These are phyloP conservation scores for Cryptoblepharus egeriae DNA, from an alignment of 2,797 vertebrate genomes.

Conservation along the genomic window DNA sequence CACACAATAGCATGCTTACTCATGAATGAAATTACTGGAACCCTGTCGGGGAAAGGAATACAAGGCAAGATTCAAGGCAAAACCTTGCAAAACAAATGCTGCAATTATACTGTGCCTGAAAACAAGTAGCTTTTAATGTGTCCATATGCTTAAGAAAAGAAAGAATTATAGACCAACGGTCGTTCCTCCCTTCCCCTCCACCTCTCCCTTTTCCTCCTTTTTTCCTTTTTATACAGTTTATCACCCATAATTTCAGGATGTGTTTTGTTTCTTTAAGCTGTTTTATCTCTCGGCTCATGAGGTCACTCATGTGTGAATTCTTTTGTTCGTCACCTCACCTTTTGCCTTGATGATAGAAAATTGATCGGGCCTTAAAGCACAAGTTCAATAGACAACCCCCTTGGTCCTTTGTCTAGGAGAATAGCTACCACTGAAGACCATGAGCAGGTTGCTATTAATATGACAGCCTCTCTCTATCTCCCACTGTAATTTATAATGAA, in stretches of 20 bases:
- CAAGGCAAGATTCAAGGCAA: conserved; percentile 73
- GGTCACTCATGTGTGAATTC: conserved; percentile 86
- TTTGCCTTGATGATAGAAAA: conserved; percentile 91
- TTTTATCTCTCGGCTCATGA: conserved; percentile 85
- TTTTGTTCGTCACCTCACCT: conserved; percentile 87
- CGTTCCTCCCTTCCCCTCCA: conserved; percentile 51
- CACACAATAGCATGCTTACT: conserved; percentile 65
- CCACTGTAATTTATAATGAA: conserved; percentile 96
- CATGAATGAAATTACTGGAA: conserved; percentile 70
- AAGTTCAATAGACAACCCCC: conserved; percentile 89
- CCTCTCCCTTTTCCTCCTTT: conserved; percentile 60
- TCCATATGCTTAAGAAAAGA: conserved; percentile 87
- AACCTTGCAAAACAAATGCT: conserved; percentile 77
- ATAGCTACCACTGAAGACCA: conserved; percentile 87
- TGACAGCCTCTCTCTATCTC: conserved; percentile 90
- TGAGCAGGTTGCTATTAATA: conserved; percentile 93
- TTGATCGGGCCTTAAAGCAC: conserved; percentile 90
- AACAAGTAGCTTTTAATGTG: conserved; percentile 91
- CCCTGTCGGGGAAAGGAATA: conserved; percentile 64
- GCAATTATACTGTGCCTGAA: conserved; percentile 92
- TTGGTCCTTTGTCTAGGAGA: conserved; percentile 88
- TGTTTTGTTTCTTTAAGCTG: conserved; percentile 87
- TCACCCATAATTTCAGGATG: conserved; percentile 85
- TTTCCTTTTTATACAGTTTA: conserved; percentile 82
- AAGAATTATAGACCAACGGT: conserved; percentile 85